phyloP scores from a whole-genome alignment of 2,113 vertebrate genomes.

The Rhynchomys soricoides region DNA sequence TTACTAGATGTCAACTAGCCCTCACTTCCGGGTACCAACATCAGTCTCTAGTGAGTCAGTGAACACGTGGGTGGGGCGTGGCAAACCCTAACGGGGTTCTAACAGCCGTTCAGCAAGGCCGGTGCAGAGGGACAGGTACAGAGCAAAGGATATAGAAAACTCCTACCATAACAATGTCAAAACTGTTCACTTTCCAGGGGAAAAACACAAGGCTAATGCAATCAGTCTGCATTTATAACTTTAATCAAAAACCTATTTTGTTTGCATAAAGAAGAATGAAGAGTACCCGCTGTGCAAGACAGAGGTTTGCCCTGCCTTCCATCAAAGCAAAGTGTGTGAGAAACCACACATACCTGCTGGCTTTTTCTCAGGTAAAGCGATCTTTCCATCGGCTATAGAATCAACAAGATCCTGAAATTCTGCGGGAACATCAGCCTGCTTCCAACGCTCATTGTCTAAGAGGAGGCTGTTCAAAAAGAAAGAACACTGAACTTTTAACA shows the following conservation, averaged over 20 bases:
- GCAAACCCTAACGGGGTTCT: slow-evolving; percentile 24
- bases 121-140: neutral
- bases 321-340: slow-evolving; percentile 51
- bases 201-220: neutral
- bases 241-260: slow-evolving; percentile 41
- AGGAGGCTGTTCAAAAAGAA: slow-evolving; percentile 89
- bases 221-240: slow-evolving; percentile 16
- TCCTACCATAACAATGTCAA: neutral
- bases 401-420: slow-evolving; percentile 98
- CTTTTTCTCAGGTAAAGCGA: slow-evolving; percentile 94
- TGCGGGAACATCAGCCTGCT: slow-evolving; percentile 97
- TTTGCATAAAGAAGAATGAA: neutral
- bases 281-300: neutral
- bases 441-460: slow-evolving; percentile 98
- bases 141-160: neutral
- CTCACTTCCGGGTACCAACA: neutral
- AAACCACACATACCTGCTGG: slow-evolving; percentile 85
- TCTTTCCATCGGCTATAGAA: slow-evolving; percentile 93
- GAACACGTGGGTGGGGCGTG: neutral
- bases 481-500: slow-evolving; percentile 57
- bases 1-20: neutral
- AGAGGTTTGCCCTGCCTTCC: neutral
- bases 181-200: neutral
- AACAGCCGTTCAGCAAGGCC: neutral
- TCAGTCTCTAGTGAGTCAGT: slow-evolving; percentile 8